Evolutionary conservation across 2,797 vertebrate genomes (phyloP).

Genomic region (Syngnathus acus): DNA sequence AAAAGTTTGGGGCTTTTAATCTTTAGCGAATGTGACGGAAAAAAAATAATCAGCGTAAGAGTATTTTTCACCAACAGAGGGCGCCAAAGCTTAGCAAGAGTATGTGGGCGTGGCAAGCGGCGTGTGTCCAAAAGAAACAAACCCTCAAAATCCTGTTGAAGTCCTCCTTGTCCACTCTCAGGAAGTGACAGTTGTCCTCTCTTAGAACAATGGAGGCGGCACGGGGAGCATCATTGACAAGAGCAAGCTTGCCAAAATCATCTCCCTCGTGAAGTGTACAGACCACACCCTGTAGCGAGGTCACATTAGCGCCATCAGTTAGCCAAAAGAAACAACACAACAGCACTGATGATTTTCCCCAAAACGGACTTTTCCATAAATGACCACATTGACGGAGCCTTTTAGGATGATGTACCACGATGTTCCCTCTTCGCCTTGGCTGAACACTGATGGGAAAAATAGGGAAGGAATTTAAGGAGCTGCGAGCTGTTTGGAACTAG

Average conservation of each 20-base stretch:
- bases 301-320: constrained; percentile 1
- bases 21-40: no score
- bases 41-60: not conserved
- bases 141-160: constrained; percentile 96
- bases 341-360: not conserved
- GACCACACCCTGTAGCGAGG: constrained; percentile 81
- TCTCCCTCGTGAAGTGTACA: constrained; percentile 96
- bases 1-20: no score
- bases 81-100: constrained; percentile 19
- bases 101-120: not conserved
- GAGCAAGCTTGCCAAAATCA: constrained; percentile 95
- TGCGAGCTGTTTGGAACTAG: not conserved
- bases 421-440: constrained; percentile 97
- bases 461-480: not conserved
- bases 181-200: constrained; percentile 97
- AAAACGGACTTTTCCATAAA: constrained; percentile 90
- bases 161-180: constrained; percentile 97
- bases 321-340: not conserved
- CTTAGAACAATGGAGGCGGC: constrained; percentile 93
- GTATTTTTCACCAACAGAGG: constrained; percentile 55
- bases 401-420: constrained; percentile 99
- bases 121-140: constrained; percentile 42
- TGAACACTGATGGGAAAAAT: constrained; percentile 79
- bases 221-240: constrained; percentile 93
- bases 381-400: constrained; percentile 97